phyloP scores from a whole-genome alignment of 2,797 vertebrate genomes.

The Limosa lapponica region DNA sequence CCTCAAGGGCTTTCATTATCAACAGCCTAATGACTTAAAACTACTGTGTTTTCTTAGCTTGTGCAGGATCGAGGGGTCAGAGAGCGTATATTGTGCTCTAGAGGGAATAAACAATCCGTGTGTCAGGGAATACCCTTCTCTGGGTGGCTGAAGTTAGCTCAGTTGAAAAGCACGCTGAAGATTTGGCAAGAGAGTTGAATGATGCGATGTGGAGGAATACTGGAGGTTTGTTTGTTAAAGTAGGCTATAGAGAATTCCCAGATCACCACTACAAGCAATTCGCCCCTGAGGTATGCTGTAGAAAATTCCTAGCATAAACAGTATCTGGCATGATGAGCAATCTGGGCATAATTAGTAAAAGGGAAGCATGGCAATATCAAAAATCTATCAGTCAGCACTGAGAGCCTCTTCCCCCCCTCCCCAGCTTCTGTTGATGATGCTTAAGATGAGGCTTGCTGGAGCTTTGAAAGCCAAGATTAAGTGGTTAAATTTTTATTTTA shows the following conservation, averaged over 20 bases:
- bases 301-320: slow-evolving; percentile 65
- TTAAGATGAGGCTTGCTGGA: not conserved
- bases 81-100: not conserved
- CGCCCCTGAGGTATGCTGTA: slow-evolving; percentile 58
- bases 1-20: not conserved
- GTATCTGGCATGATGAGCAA: slow-evolving; percentile 60
- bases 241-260: slow-evolving; percentile 51
- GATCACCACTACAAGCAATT: slow-evolving; percentile 47
- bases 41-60: not conserved
- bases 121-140: not conserved
- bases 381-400: slow-evolving; percentile 58
- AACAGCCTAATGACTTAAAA: slow-evolving; percentile 1
- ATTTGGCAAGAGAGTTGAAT: not conserved
- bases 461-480: slow-evolving; percentile 20
- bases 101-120: not conserved
- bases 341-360: slow-evolving; percentile 69
- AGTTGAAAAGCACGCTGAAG: not conserved
- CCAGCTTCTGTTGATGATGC: not conserved
- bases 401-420: not conserved
- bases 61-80: not conserved
- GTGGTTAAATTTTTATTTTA: not conserved
- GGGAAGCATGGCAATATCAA: slow-evolving; percentile 13
- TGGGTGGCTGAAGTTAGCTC: not conserved
- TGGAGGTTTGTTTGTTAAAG: slow-evolving; percentile 49
- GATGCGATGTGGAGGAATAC: slow-evolving; percentile 19